Evolutionary conservation across 2,797 vertebrate genomes (phyloP).

Genomic region (Amniataba percoides): DNA sequence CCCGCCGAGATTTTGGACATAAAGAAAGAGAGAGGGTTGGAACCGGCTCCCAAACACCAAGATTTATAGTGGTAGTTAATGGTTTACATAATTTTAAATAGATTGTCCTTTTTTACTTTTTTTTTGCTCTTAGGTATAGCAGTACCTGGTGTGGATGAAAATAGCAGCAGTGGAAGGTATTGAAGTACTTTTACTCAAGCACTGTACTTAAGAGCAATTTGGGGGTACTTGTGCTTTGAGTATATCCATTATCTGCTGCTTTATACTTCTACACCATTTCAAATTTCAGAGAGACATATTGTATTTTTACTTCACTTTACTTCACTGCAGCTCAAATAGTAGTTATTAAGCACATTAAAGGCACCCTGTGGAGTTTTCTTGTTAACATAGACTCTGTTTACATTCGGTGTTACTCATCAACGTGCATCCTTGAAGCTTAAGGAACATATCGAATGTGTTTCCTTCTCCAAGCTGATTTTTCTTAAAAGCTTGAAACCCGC

Average conservation of each 20-base stretch:
- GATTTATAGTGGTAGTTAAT: slow-evolving; percentile 3
- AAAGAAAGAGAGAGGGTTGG: slow-evolving; percentile 29
- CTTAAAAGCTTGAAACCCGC: background rate
- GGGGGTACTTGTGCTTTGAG: background rate
- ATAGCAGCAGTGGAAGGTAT: slow-evolving; percentile 15
- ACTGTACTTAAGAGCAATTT: background rate
- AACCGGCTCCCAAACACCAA: slow-evolving; percentile 39
- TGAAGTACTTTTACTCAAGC: background rate
- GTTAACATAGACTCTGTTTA: background rate
- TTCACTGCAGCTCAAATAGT: background rate
- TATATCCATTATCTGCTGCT: slow-evolving; percentile 1
- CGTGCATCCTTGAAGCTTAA: background rate
- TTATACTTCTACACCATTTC: background rate
- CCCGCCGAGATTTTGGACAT: slow-evolving; percentile 47
- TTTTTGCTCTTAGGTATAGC: slow-evolving; percentile 7
- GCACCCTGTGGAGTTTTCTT: background rate
- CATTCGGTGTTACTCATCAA: background rate
- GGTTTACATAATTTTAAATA: slow-evolving; percentile 45
- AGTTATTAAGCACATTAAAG: slow-evolving; percentile 14
- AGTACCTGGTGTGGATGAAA: slow-evolving; percentile 8
- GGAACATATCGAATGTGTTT: slow-evolving; percentile 14
- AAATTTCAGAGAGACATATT: background rate
- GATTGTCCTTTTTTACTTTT: slow-evolving; percentile 26
- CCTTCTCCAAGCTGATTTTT: background rate
- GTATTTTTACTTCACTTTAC: background rate